Conservation (phyloP, 30 jellyfish, hydroid and myxozoan genomes). For the Hydractinia symbiolongicarpus region DNA sequence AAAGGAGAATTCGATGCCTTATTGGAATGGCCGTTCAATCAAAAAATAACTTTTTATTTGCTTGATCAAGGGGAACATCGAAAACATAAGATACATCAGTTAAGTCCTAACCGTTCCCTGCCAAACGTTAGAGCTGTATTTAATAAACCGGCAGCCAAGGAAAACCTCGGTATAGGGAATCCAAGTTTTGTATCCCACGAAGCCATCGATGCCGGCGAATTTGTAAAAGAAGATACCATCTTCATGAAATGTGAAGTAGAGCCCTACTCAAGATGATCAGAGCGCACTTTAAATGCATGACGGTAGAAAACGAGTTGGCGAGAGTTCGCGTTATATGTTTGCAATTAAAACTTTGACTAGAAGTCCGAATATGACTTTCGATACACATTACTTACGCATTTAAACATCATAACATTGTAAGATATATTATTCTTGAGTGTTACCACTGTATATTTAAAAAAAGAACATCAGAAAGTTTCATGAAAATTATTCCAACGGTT, state of each 20-base stretch:
- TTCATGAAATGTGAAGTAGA: slow-evolving; percentile 77
- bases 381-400: too few relatives aligned
- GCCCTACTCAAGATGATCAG: slow-evolving; percentile 30
- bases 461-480: too few relatives aligned
- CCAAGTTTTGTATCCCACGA: slow-evolving; percentile 97
- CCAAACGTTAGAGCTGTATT: slow-evolving; percentile 94
- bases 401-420: too few relatives aligned
- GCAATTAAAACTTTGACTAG: too few relatives aligned
- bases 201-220: slow-evolving; percentile 68
- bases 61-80: slow-evolving; percentile 89
- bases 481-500: too few relatives aligned
- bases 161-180: slow-evolving; percentile 88
- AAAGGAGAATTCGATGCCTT: slow-evolving; percentile 89
- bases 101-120: slow-evolving; percentile 88
- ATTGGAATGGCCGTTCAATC: slow-evolving; percentile 92
- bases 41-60: slow-evolving; percentile 68
- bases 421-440: too few relatives aligned
- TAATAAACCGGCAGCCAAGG: slow-evolving; percentile 76
- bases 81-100: slow-evolving; percentile 82
- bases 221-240: slow-evolving; percentile 67
- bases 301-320: too few relatives aligned
- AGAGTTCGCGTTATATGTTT: too few relatives aligned
- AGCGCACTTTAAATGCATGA: too few relatives aligned
- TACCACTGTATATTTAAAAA: too few relatives aligned
- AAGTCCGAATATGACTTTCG: too few relatives aligned